Base-by-base conservation (phyloP, 2,113 vertebrate species). In the Mesocricetus auratus region DNA sequence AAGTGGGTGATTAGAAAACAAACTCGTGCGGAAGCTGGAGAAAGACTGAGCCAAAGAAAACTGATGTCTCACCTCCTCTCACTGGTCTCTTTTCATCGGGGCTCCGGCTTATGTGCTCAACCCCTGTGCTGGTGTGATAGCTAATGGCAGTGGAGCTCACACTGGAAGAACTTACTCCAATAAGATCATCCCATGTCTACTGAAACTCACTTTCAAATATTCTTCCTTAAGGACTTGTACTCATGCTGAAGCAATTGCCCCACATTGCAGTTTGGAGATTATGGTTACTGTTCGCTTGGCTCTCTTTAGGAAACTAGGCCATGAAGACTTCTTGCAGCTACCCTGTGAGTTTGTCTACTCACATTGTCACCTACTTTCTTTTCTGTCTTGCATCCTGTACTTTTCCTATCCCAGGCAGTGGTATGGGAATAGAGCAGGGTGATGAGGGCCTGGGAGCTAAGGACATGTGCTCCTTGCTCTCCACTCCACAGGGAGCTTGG, bases 151-250 rank as follows among this genome's bases (percentile, higher is more conserved):
- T 12, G 50, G 11, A 36, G 21, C 73, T 58, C 31, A 3, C 0
- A 50, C 22, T 8, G 94, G 4, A 7, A n/a, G 64, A n/a, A 36
- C 15, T 39, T 36, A 29, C 36, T 39, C 36, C n/a, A 71, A 58
- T 56, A 89, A 17, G 77, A 92, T 60, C 69, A 26, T 77, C 17
- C 39, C 45, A 33, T 29, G 22, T 71, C 66, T 68, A 45, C 29
- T 73, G 47, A 68, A 89, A 83, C 93, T 58, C 69, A 13, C 4
- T 82, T 93, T 85, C 73, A 36, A 95, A 79, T 69, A 83, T 58
- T 92, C 50, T 89, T 95, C 62, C 62, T 85, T 75, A 77, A 96
- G 58, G 83, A 82, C 31, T 47, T 47, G 66, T n/a, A 64, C 31
- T 91, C 83, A 36, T 13, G 90, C 29, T 79, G 71, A 96, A 91